These are phyloP conservation scores for Bhutanitis thaidina DNA, from an alignment of 2,888 invertebrate genomes.

Conservation along the genomic window DNA sequence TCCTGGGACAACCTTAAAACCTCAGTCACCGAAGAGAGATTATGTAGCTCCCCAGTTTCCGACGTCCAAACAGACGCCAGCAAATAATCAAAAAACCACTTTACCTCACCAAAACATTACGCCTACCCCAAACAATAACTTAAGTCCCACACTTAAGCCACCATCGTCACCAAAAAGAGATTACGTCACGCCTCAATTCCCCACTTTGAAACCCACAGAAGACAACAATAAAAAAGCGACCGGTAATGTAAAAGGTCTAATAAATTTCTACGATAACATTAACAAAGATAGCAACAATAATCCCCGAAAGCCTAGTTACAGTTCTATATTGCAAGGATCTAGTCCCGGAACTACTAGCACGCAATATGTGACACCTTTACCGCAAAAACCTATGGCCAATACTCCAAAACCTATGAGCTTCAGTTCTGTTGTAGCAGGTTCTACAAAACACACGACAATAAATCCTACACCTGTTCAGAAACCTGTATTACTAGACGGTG, in stretches of 20 bases:
- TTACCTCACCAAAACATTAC: constrained; percentile 20
- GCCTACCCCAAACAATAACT: constrained; percentile 19
- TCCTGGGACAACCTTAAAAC: constrained; percentile 22
- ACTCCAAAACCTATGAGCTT: constrained; percentile 53
- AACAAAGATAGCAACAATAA: constrained; percentile 35
- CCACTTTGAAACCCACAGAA: constrained; percentile 29
- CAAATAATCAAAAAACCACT: constrained; percentile 18
- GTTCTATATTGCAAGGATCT: constrained; percentile 50
- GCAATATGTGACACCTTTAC: constrained; percentile 28
- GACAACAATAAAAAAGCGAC: constrained; percentile 32
- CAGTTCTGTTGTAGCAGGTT: constrained; percentile 52
- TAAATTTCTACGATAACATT: constrained; percentile 59
- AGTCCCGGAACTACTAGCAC: constrained; percentile 20
- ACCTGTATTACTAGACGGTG: constrained; percentile 22
- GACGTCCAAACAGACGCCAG: constrained; percentile 24
- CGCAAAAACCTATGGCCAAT: constrained; percentile 26
- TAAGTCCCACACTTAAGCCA: constrained; percentile 22
- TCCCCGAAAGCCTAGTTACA: constrained; percentile 52
- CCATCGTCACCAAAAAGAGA: constrained; percentile 39
- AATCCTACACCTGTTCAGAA: constrained; percentile 34
- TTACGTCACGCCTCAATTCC: constrained; percentile 44
- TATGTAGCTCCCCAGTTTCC: constrained; percentile 55
- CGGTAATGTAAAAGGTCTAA: constrained; percentile 62
- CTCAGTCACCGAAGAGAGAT: constrained; percentile 45
- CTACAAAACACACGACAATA: constrained; percentile 38